Conservation (phyloP, 2,113 vertebrate species). For the Egretta garzetta region DNA sequence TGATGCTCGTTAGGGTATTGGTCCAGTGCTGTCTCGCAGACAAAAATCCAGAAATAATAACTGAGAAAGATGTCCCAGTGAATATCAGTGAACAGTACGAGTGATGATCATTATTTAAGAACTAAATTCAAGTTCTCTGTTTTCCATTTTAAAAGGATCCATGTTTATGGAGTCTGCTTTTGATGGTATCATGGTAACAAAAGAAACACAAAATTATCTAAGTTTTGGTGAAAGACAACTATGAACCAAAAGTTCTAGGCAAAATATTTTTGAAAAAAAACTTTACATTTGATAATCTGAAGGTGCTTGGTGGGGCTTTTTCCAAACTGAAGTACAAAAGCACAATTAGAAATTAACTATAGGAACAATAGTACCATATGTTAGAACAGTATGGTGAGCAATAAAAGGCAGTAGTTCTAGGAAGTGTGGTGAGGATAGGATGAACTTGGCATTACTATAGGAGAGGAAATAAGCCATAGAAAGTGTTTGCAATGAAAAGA, state of each 20-base stretch:
- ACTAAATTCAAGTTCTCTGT: background rate
- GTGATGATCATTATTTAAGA: background rate
- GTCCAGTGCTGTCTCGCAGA: background rate
- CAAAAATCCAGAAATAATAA: background rate
- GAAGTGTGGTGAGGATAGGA: background rate
- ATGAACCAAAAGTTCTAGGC: background rate
- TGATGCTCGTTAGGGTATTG: background rate
- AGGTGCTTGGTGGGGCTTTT: background rate
- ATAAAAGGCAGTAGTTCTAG: background rate
- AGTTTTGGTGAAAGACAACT: background rate
- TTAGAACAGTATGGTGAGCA: background rate
- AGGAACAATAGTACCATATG: background rate
- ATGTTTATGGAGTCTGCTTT: background rate
- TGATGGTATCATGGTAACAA: background rate
- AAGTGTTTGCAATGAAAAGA: background rate
- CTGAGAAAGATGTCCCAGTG: background rate
- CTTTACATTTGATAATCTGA: background rate
- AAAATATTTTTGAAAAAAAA: background rate
- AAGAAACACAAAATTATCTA: background rate
- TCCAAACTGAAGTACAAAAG: background rate
- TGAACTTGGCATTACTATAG: background rate
- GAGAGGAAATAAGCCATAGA: background rate
- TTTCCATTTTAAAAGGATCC: background rate
- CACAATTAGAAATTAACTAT: background rate
- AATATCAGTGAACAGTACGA: background rate